Evolutionary conservation across 64 coral and sea anemone genomes (phyloP).

Genomic region (Astreopora myriophthalma): DNA sequence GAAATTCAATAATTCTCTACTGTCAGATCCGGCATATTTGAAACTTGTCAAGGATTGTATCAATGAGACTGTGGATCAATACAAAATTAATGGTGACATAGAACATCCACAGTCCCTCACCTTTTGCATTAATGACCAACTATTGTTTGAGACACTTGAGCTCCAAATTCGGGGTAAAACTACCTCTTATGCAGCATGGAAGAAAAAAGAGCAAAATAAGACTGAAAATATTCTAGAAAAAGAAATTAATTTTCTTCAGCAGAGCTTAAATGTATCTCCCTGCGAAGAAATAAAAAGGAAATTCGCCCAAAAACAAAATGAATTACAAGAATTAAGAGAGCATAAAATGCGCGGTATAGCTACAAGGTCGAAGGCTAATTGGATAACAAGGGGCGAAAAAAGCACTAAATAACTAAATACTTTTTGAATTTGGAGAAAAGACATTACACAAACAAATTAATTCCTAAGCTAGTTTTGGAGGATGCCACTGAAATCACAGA

Average conservation of each 20-base stretch:
- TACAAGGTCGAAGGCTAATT: neutral
- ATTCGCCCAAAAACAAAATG: no score
- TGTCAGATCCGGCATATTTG: neutral
- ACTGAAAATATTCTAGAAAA: neutral
- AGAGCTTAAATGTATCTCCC: no score
- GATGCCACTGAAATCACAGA: neutral
- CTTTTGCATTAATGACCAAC: neutral
- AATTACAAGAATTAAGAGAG: no score
- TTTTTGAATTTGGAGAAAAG: neutral
- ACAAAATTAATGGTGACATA: neutral
- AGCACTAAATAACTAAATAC: slow-evolving; percentile 34
- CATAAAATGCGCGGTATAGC: no score
- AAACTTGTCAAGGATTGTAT: neutral
- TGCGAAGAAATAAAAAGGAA: no score
- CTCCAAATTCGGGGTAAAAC: neutral
- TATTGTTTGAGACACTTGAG: neutral
- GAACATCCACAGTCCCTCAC: neutral
- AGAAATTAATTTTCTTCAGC: no score
- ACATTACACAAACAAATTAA: neutral
- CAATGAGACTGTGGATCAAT: neutral
- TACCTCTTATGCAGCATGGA: neutral
- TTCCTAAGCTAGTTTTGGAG: neutral
- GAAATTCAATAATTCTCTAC: slow-evolving; percentile 21
- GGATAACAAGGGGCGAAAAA: neutral
- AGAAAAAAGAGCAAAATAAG: neutral